phyloP scores from a whole-genome alignment of 1,140 invertebrate genomes.

The Berghia stephanieae region DNA sequence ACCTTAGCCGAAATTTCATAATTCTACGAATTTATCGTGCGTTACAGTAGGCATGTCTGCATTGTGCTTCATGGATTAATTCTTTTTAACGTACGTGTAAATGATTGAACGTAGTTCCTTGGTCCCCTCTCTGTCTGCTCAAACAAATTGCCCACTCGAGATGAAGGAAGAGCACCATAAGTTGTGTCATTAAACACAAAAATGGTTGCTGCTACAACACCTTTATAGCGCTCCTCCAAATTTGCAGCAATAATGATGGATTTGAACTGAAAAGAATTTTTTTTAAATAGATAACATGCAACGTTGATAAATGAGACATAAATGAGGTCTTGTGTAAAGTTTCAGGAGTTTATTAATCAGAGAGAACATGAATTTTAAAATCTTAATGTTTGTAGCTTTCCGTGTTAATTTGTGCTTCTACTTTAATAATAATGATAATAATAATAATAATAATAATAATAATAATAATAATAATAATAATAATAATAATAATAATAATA shows the following conservation, averaged over 20 bases:
- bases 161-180: background rate
- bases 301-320: background rate
- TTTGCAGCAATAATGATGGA: slow-evolving; percentile 4
- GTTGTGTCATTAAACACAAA: slow-evolving; percentile 23
- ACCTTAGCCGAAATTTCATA: too few species aligned
- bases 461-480: background rate
- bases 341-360: background rate
- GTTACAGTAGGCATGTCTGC: too few species aligned
- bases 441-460: background rate
- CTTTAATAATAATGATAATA: background rate
- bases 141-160: background rate
- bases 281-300: background rate
- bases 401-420: too few species aligned
- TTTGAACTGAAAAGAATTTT: background rate
- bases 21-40: too few species aligned
- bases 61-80: too few species aligned
- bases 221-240: background rate
- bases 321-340: background rate
- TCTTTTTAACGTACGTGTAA: too few species aligned
- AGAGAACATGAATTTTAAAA: background rate
- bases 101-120: background rate
- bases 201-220: slow-evolving; percentile 5
- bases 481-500: background rate
- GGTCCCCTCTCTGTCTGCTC: background rate
- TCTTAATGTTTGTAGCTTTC: too few species aligned